phyloP scores from a whole-genome alignment of 2,888 invertebrate genomes.

The Herminia tarsipennalis region DNA sequence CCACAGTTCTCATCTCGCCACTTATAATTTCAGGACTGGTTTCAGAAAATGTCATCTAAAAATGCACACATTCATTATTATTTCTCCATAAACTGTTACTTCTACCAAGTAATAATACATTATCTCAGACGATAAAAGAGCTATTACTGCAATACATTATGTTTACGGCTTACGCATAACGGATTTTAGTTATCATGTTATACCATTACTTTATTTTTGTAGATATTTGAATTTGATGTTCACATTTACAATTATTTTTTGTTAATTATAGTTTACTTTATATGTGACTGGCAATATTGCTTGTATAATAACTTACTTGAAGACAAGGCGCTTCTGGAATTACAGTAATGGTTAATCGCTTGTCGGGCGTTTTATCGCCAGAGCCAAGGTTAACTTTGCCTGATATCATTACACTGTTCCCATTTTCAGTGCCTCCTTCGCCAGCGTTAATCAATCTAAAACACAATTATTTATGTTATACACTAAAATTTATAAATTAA shows the following conservation, averaged over 20 bases:
- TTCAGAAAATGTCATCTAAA: constrained; percentile 89
- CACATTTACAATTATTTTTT: too few relatives aligned
- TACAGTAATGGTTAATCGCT: constrained; percentile 90
- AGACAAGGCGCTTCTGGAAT: constrained; percentile 93
- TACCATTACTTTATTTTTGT: too few relatives aligned
- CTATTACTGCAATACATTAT: too few relatives aligned
- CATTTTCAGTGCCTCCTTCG: constrained; percentile 65
- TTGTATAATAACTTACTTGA: too few relatives aligned
- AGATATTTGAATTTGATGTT: too few relatives aligned
- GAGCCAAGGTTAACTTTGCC: constrained; percentile 86
- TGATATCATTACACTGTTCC: constrained; percentile 76
- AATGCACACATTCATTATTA: not conserved
- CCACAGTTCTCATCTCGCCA: constrained; percentile 90
- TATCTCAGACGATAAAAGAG: too few relatives aligned
- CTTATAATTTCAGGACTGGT: constrained; percentile 88
- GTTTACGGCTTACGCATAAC: too few relatives aligned
- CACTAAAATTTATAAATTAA: too few relatives aligned
- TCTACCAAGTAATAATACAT: too few relatives aligned
- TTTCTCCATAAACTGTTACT: not conserved
- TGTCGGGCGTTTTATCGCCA: constrained; percentile 86
- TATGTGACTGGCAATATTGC: too few relatives aligned
- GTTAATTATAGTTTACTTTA: too few relatives aligned
- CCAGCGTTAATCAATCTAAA: constrained; percentile 69
- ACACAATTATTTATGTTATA: constrained; percentile 16
- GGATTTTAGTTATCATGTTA: too few relatives aligned